Evolutionary conservation across 1,140 invertebrate species (phyloP), one percentile per base, ranked within the genome.

Genomic region (Aradophagus sp.): DNA sequence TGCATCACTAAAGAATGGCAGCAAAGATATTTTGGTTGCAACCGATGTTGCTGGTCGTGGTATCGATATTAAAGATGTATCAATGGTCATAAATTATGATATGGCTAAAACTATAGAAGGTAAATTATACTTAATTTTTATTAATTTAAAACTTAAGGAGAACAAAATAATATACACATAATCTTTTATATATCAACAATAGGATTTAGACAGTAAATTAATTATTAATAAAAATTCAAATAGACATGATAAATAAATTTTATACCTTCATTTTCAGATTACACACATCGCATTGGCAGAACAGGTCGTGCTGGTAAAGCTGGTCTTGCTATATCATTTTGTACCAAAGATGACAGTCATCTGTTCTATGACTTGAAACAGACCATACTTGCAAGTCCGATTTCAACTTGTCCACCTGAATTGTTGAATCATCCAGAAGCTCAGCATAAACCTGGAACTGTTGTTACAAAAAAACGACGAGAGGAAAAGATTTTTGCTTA

Each of bases 1-100:
- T 71, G 94, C 96, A 3, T 95, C 95, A 84, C 90, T 99, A 32
- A 99, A 99, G 84, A 91, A 91, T 45, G 96, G 96, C 8, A 89
- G 91, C 0, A 99, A 99, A 84, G 97, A 99, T 82, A 99, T 99
- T 77, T 86, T 99, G 50, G 98, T 99, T n/a, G 98, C 98, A 0
- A 99, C 98, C 3, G 97, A 99, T 87, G 98, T 99, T 1, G 98
- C 98, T 79, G 98, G 98, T 73, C 93, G 98, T 91, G 98, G 98
- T 96, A 99, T 99, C 69, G 98, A 99, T 80, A 99, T 99, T 77
- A 99, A 99, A 83, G 97, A 99, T 86, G 98, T 99, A 0, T 97
- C 96, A 0, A 89, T 98, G 85, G 97, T 99, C 59, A 97, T 99
- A 71, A 99, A 99, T 85, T 99, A 99, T 75, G 98, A 99, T 83